phyloP scores from a whole-genome alignment of 2,797 vertebrate genomes.

The Gila robusta region DNA sequence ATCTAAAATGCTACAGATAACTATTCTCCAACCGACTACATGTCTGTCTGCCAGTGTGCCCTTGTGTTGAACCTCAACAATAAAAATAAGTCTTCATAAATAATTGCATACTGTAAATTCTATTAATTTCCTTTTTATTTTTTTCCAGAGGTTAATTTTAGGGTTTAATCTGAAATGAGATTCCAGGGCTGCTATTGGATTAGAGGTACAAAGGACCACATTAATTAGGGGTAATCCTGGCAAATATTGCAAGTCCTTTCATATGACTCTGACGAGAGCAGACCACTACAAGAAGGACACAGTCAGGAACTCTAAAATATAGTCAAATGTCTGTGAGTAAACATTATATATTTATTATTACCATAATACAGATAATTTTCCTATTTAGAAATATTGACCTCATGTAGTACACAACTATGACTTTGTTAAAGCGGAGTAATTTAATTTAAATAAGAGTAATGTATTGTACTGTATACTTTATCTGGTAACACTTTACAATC shows the following conservation, averaged over 20 bases:
- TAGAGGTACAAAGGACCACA: conserved; percentile 81
- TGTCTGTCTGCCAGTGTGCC: background rate
- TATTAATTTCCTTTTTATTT: background rate
- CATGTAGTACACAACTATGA: background rate
- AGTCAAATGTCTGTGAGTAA: conserved; percentile 74
- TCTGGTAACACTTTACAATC: too few species aligned
- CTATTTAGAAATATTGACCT: background rate
- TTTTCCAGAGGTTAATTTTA: background rate
- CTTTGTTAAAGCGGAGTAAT: background rate
- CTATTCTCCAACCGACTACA: background rate
- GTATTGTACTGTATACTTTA: background rate
- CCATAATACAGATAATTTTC: background rate
- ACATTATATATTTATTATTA: conserved; percentile 58
- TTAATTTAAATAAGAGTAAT: background rate
- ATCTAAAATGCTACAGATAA: background rate
- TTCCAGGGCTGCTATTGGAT: conserved; percentile 74
- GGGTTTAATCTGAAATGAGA: conserved; percentile 50
- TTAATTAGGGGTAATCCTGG: conserved; percentile 87
- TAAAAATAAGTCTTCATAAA: background rate
- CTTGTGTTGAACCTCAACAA: background rate
- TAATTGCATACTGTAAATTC: background rate
- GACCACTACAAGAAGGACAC: conserved; percentile 62
- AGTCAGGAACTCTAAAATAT: conserved; percentile 59
- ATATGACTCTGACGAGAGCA: conserved; percentile 82
- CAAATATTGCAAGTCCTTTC: conserved; percentile 90